phyloP scores from a whole-genome alignment of 2,113 vertebrate species.

The Thalassarche chlororhynchos region DNA sequence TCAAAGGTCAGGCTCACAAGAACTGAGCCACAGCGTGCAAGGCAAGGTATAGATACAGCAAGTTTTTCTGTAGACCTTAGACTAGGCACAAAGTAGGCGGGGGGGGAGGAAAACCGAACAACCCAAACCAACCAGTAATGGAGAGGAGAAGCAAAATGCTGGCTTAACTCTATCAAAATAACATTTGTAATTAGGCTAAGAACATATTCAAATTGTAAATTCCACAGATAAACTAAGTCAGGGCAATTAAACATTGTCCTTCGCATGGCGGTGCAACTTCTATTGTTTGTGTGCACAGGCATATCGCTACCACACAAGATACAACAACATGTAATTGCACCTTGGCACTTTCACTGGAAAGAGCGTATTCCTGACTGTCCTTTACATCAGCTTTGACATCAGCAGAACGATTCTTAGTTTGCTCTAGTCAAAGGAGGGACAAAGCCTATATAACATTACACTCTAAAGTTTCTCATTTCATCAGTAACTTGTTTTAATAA shows the following conservation, averaged over 20 bases:
- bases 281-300: not conserved
- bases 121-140: not conserved
- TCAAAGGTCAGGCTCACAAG: not conserved
- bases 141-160: not conserved
- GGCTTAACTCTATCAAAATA: not conserved
- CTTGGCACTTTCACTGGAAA: not conserved
- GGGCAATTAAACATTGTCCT: not conserved
- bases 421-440: not conserved
- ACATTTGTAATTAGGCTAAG: not conserved
- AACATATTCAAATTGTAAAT: not conserved
- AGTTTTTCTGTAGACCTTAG: not conserved
- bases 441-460: not conserved
- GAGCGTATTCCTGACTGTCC: not conserved
- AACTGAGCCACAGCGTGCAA: not conserved
- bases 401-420: not conserved
- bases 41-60: not conserved
- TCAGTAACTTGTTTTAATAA: not conserved
- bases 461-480: not conserved
- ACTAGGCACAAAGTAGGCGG: not conserved
- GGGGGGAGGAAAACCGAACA: fast-evolving
- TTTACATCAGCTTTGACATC: not conserved
- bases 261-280: not conserved
- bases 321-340: not conserved
- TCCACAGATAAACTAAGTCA: not conserved
- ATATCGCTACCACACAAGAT: not conserved